phyloP scores from a whole-genome alignment of 2,888 invertebrate species.

The Meloe dianella region DNA sequence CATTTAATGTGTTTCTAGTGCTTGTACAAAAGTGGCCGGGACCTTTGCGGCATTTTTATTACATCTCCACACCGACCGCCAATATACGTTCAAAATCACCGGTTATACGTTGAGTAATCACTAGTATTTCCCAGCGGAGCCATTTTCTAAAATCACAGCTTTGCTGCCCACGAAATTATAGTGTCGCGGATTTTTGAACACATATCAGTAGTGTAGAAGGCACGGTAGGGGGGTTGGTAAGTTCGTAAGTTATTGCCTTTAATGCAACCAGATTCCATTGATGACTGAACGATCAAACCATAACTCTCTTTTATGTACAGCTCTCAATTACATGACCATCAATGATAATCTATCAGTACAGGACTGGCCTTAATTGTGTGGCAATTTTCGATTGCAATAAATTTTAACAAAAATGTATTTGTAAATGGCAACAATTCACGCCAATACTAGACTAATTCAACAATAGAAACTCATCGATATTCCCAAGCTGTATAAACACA shows the following conservation, averaged over 20 bases:
- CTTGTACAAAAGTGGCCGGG: conserved; percentile 43
- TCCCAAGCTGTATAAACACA: conserved; percentile 1
- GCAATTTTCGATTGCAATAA: conserved; percentile 3
- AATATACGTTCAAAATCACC: conserved; percentile 61
- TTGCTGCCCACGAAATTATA: conserved; percentile 59
- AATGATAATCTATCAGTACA: conserved; percentile 4
- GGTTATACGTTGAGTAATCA: conserved; percentile 54
- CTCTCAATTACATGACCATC: conserved; percentile 3
- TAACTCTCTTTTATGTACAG: not conserved
- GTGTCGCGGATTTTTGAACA: conserved; percentile 50
- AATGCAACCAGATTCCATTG: conserved; percentile 22
- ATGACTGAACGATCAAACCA: conserved; percentile 26
- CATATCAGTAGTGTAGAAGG: conserved; percentile 29
- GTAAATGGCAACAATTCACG: not conserved
- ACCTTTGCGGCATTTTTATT: conserved; percentile 56
- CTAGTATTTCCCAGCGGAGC: conserved; percentile 57
- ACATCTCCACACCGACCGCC: conserved; percentile 60
- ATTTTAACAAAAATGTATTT: not conserved
- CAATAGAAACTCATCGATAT: conserved; percentile 3
- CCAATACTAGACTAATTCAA: not conserved
- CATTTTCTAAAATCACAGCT: conserved; percentile 59
- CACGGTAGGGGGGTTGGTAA: conserved; percentile 35
- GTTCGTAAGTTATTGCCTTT: conserved; percentile 41
- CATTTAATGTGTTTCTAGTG: conserved; percentile 46
- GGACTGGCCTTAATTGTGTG: not conserved